Evolutionary conservation across 1,140 invertebrate genomes (phyloP).

Genomic region (Drosophila sechellia): DNA sequence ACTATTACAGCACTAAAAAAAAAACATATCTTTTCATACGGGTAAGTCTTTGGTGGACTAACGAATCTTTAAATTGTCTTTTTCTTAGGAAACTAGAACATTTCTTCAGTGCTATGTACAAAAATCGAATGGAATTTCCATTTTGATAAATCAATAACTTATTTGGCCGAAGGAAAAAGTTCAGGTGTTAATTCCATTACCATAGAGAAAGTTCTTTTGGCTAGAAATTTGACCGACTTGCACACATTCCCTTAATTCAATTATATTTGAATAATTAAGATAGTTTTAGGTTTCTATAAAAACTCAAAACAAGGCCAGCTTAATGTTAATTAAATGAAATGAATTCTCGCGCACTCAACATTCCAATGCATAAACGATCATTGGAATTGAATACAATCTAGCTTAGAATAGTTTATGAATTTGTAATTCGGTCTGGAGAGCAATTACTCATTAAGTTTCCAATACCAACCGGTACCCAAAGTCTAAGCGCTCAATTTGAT

Average conservation of each 20-base stretch:
- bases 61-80: conserved; percentile 20
- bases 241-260: neutral
- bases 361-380: neutral
- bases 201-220: conserved; percentile 9
- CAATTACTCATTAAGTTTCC: neutral
- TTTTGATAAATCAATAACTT: conserved; percentile 5
- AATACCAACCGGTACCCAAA: conserved; percentile 3
- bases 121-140: neutral
- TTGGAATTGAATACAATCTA: neutral
- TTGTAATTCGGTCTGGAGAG: neutral
- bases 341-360: neutral
- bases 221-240: neutral
- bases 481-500: conserved; percentile 1
- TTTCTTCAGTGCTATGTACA: neutral
- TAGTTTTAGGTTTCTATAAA: neutral
- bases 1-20: conserved; percentile 1
- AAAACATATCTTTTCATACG: neutral
- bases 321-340: neutral
- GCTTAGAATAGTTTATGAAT: neutral
- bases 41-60: conserved; percentile 39
- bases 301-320: no score
- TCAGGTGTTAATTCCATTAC: conserved; percentile 9
- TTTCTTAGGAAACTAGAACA: neutral
- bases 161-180: neutral
- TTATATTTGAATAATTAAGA: neutral